These are phyloP conservation scores for Oscheius sp. DNA, from an alignment of 1,140 invertebrate species.

Conservation along the genomic window DNA sequence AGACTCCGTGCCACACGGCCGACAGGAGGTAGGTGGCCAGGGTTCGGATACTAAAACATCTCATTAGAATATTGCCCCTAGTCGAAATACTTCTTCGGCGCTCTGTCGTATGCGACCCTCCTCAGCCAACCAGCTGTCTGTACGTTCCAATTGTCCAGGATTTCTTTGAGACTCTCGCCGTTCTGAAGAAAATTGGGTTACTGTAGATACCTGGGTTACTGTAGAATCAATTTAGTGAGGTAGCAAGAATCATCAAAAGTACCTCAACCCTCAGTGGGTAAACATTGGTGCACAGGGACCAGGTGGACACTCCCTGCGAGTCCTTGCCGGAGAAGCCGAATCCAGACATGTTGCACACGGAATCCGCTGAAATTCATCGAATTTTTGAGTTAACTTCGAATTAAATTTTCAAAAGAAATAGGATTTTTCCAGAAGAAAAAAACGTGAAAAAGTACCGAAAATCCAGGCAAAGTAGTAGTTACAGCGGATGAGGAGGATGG, in stretches of 20 bases:
- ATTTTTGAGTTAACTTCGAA: too few species aligned
- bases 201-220: background rate
- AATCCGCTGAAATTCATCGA: slow-evolving; percentile 75
- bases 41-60: slow-evolving; percentile 65
- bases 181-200: slow-evolving; percentile 11
- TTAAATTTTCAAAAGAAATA: too few species aligned
- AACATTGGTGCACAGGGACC: slow-evolving; percentile 87
- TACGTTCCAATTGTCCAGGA: slow-evolving; percentile 84
- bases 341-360: slow-evolving; percentile 89
- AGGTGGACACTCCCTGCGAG: slow-evolving; percentile 69
- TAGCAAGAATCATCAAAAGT: background rate
- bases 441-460: slow-evolving; percentile 12
- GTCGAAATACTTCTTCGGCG: slow-evolving; percentile 11
- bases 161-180: slow-evolving; percentile 38
- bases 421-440: background rate
- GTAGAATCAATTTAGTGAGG: background rate
- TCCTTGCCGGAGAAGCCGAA: slow-evolving; percentile 66
- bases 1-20: slow-evolving; percentile 84
- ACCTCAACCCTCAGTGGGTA: slow-evolving; percentile 79
- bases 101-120: slow-evolving; percentile 78
- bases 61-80: slow-evolving; percentile 62
- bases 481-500: slow-evolving; percentile 75
- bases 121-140: slow-evolving; percentile 85
- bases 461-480: slow-evolving; percentile 95
- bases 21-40: slow-evolving; percentile 79